phyloP scores from a whole-genome alignment of 92 coral and sea anemone species.

The Porites evermanni region DNA sequence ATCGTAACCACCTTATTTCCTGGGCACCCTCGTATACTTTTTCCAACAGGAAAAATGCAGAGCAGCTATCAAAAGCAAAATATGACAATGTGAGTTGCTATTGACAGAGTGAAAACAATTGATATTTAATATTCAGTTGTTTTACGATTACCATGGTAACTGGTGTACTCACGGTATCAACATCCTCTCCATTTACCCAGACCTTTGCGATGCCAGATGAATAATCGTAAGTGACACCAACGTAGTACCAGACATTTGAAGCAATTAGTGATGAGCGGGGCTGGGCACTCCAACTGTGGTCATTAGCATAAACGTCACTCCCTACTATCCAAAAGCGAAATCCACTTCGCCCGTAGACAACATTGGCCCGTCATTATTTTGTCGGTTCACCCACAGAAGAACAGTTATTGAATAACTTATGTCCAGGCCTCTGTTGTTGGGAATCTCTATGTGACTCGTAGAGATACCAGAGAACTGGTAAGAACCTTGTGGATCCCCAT shows the following conservation, averaged over 20 bases:
- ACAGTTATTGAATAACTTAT: slow-evolving; percentile 2
- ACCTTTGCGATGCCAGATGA: slow-evolving; percentile 35
- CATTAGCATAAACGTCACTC: neutral
- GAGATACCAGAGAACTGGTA: slow-evolving; percentile 33
- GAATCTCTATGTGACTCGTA: slow-evolving; percentile 34
- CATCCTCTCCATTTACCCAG: slow-evolving; percentile 36
- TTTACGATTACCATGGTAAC: neutral
- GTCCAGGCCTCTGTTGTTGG: slow-evolving; percentile 25
- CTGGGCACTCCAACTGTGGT: neutral
- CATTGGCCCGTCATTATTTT: neutral
- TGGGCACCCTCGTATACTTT: neutral
- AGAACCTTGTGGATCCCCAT: slow-evolving; percentile 43
- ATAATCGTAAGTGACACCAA: slow-evolving; percentile 35
- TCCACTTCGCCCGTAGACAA: neutral
- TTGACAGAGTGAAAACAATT: too few relatives aligned
- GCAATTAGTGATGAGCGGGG: neutral
- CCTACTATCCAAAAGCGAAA: neutral
- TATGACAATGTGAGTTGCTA: too few relatives aligned
- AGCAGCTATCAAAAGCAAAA: too few relatives aligned
- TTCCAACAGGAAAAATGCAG: too few relatives aligned
- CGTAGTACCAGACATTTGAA: slow-evolving; percentile 24
- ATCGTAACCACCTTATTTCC: neutral
- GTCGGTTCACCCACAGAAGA: slow-evolving; percentile 3
- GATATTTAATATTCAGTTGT: neutral
- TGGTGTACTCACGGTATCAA: neutral